These are phyloP conservation scores for Philereme transversata DNA, from an alignment of 2,888 invertebrate genomes.

Conservation along the genomic window DNA sequence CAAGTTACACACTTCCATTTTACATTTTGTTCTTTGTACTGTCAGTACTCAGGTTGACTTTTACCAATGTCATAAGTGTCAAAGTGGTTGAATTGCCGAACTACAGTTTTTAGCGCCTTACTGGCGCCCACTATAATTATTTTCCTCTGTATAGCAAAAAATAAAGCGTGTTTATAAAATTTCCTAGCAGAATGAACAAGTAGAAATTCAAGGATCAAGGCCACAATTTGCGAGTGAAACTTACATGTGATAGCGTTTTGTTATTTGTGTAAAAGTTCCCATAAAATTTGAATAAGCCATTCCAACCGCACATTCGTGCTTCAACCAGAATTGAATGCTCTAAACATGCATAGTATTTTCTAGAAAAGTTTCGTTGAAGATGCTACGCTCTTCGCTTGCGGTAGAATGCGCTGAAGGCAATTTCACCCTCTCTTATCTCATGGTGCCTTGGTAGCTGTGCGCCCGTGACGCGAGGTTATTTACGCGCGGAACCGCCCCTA, in stretches of 20 bases:
- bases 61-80: no score
- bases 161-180: slow-evolving; percentile 3
- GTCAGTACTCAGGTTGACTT: no score
- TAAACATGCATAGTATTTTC: slow-evolving; percentile 36
- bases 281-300: slow-evolving; percentile 43
- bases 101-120: no score
- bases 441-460: slow-evolving; percentile 58
- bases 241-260: slow-evolving; percentile 37
- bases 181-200: slow-evolving; percentile 13
- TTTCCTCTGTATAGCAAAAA: not conserved
- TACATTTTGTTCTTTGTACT: not conserved
- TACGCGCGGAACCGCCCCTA: slow-evolving; percentile 77
- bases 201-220: slow-evolving; percentile 28
- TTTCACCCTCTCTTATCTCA: slow-evolving; percentile 74
- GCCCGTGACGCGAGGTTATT: slow-evolving; percentile 77
- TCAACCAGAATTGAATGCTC: slow-evolving; percentile 41
- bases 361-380: slow-evolving; percentile 35
- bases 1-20: slow-evolving; percentile 33
- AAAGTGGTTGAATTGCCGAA: no score
- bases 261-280: slow-evolving; percentile 42
- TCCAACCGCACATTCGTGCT: slow-evolving; percentile 36
- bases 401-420: slow-evolving; percentile 60
- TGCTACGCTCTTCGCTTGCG: slow-evolving; percentile 46
- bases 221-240: slow-evolving; percentile 36
- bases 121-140: no score